Percentiles rank a stretch among this genome's conserved stretches.
These are phyloP conservation scores for Drosophila vallismaia DNA, from an alignment of 2,888 invertebrate genomes.

Conservation along the genomic window DNA sequence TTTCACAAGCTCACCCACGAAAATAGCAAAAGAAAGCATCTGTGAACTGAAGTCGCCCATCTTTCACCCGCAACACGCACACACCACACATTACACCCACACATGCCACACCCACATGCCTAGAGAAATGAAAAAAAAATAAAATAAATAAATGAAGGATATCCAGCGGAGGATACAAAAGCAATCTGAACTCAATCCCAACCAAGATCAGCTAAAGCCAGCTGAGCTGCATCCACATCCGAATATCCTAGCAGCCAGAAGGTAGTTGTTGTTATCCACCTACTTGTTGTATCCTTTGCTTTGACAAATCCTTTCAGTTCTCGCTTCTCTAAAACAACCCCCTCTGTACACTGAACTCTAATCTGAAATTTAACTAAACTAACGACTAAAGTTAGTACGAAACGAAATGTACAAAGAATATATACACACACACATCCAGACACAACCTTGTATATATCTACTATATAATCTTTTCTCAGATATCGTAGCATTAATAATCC, in stretches of 20 bases:
- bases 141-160: neutral
- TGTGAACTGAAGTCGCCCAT: constrained; percentile 55
- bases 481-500: constrained; percentile 50
- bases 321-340: constrained; percentile 66
- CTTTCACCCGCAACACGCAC: constrained; percentile 16
- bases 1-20: constrained; percentile 21
- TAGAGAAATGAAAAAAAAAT: constrained; percentile 14
- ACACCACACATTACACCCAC: neutral
- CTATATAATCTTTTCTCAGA: neutral
- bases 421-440: constrained; percentile 19
- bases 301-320: constrained; percentile 47
- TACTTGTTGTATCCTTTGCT: constrained; percentile 52
- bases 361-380: constrained; percentile 59
- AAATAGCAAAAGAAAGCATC: constrained; percentile 36
- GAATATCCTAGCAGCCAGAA: constrained; percentile 50
- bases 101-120: constrained; percentile 43
- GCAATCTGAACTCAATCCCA: constrained; percentile 17
- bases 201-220: constrained; percentile 20
- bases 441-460: constrained; percentile 22
- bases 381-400: constrained; percentile 60
- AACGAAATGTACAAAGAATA: constrained; percentile 58
- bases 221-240: constrained; percentile 43
- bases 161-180: constrained; percentile 27
- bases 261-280: constrained; percentile 67
- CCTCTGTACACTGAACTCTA: constrained; percentile 51